These are phyloP conservation scores for Sminthurinus aureus DNA, from an alignment of 2,888 invertebrate species.

Conservation along the genomic window DNA sequence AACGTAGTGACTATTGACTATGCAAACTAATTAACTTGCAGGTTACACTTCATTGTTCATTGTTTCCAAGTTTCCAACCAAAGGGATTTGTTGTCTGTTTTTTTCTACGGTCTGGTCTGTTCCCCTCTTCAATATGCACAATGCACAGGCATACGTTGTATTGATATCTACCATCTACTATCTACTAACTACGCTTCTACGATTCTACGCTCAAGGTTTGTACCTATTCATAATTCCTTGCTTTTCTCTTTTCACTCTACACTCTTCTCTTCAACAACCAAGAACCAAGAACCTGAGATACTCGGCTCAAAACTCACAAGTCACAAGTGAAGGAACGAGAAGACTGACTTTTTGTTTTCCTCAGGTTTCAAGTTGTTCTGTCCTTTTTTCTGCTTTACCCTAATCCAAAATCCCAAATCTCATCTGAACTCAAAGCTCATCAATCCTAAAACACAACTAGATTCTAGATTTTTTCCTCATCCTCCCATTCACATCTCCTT, in stretches of 20 bases:
- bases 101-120: not conserved
- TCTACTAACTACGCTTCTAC: too few relatives aligned
- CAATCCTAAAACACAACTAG: not conserved
- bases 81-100: not conserved
- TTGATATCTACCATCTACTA: too few relatives aligned
- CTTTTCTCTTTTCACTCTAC: not conserved
- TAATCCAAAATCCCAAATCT: not conserved
- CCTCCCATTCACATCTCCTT: not conserved
- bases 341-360: not conserved
- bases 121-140: not conserved
- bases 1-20: not conserved
- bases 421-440: slow-evolving; percentile 1
- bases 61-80: slow-evolving; percentile 19
- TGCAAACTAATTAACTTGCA: slow-evolving; percentile 48
- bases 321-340: not conserved
- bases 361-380: not conserved
- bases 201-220: too few relatives aligned
- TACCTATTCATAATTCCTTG: not conserved
- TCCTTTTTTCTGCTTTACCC: slow-evolving; percentile 1
- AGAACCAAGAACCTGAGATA: not conserved
- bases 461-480: not conserved
- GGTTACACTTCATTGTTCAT: slow-evolving; percentile 50
- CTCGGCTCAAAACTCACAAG: not conserved
- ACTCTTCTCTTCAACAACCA: too few relatives aligned
- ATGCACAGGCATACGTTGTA: too few relatives aligned